A percentile compares a stretch with the other conserved stretches of the same genome.
These are phyloP conservation scores for Drosophila anomalipes DNA, from an alignment of 2,888 invertebrate species.

Conservation along the genomic window DNA sequence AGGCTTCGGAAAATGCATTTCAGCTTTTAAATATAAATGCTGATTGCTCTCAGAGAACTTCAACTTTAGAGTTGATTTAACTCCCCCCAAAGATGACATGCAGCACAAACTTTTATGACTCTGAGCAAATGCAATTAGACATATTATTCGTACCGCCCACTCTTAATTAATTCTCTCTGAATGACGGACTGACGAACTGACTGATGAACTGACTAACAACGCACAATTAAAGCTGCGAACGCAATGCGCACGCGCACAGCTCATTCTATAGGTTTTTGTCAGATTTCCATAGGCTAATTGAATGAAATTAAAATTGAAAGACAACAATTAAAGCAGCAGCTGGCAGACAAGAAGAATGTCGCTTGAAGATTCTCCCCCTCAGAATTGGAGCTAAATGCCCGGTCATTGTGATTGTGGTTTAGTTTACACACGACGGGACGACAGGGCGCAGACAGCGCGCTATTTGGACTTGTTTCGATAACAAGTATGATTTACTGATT, in stretches of 20 bases:
- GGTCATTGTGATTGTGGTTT: conserved; percentile 37
- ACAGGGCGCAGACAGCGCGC: conserved; percentile 39
- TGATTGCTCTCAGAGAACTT: conserved; percentile 1
- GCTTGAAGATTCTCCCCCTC: conserved; percentile 27
- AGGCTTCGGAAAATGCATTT: background rate
- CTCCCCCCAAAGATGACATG: conserved; percentile 3
- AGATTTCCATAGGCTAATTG: conserved; percentile 77
- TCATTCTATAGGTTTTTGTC: conserved; percentile 35
- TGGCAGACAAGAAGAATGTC: conserved; percentile 45
- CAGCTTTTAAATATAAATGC: background rate
- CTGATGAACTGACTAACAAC: conserved; percentile 26
- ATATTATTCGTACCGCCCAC: conserved; percentile 63
- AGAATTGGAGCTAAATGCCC: conserved; percentile 39
- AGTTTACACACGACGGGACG: background rate
- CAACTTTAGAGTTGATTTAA: background rate
- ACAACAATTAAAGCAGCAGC: conserved; percentile 57
- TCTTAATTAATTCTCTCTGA: conserved; percentile 58
- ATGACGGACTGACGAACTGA: conserved; percentile 4
- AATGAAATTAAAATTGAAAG: conserved; percentile 78
- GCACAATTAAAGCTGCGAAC: conserved; percentile 65
- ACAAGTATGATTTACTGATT: conserved; percentile 23
- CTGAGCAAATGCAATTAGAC: conserved; percentile 69
- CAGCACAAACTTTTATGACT: conserved; percentile 4
- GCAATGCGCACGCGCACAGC: conserved; percentile 57
- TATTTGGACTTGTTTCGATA: conserved; percentile 51